phyloP scores from a whole-genome alignment of 53 echinoderm and acorn worm species.

The Zoroaster sp. region DNA sequence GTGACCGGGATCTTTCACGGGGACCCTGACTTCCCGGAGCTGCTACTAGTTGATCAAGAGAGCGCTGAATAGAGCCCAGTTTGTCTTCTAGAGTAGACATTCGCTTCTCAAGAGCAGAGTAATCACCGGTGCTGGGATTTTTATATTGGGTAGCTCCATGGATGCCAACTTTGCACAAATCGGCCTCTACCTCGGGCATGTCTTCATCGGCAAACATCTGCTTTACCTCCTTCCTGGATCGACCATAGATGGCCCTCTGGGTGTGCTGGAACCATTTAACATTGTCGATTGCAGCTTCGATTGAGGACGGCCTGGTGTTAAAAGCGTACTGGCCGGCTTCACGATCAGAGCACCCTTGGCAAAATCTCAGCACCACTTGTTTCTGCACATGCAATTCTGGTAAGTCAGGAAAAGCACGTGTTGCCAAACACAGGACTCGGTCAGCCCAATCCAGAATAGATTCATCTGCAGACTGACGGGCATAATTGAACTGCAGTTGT shows the following conservation, averaged over 20 bases:
- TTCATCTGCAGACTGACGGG: constrained; percentile 5
- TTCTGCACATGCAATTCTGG: not conserved
- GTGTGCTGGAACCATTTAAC: constrained; percentile 51
- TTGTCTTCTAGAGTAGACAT: constrained; percentile 6
- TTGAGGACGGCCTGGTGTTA: not conserved
- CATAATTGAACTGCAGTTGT: constrained; percentile 5
- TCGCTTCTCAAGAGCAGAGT: not conserved
- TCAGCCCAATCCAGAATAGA: too few species aligned
- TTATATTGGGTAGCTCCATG: not conserved
- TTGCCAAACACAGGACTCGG: too few species aligned
- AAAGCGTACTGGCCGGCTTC: too few species aligned
- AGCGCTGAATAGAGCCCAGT: not conserved
- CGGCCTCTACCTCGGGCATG: not conserved
- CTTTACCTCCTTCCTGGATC: constrained; percentile 14
- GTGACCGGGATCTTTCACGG: not conserved
- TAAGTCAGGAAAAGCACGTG: not conserved
- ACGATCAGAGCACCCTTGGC: not conserved
- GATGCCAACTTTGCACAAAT: not conserved
- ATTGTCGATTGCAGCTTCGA: constrained; percentile 13
- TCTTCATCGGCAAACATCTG: not conserved
- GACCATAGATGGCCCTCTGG: constrained; percentile 36
- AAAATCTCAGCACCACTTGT: not conserved
- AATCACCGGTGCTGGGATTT: not conserved
- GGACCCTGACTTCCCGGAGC: not conserved
- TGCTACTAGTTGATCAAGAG: not conserved